Evolutionary conservation across 2,888 invertebrate genomes (phyloP).

Genomic region (Tetragonisca angustula): DNA sequence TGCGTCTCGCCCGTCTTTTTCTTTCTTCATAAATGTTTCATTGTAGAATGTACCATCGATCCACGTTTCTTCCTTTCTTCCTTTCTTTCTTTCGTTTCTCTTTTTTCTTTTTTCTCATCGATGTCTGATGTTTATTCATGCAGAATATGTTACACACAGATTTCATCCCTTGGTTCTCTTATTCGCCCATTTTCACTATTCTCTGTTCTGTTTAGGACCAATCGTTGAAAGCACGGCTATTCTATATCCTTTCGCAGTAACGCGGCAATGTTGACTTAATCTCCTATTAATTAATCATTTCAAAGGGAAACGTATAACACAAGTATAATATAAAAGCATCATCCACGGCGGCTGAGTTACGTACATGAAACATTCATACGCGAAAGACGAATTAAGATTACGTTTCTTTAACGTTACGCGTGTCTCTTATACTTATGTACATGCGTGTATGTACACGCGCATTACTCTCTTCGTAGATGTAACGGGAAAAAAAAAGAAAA

Average conservation of each 20-base stretch:
- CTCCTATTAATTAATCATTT: constrained; percentile 15
- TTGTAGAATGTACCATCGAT: not conserved
- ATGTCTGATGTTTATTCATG: not conserved
- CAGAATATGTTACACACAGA: not conserved
- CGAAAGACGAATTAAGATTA: constrained; percentile 21
- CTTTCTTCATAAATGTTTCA: not conserved
- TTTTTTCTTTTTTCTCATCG: constrained; percentile 6
- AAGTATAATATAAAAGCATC: not conserved
- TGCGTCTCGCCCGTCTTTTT: not conserved
- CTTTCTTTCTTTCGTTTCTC: constrained; percentile 2
- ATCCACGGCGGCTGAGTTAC: not conserved
- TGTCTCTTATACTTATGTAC: no score
- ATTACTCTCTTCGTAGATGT: not conserved
- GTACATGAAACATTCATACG: no score
- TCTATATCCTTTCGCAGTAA: not conserved
- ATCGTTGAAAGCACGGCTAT: not conserved
- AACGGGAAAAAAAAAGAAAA: not conserved
- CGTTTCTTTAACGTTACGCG: no score
- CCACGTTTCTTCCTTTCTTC: not conserved
- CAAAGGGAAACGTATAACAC: not conserved
- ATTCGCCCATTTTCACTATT: accelerated
- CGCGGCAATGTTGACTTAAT: not conserved
- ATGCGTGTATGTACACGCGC: not conserved
- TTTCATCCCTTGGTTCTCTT: not conserved
- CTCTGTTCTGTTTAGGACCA: not conserved